phyloP scores from a whole-genome alignment of 2,113 vertebrate species.

The Dinomys branickii region DNA sequence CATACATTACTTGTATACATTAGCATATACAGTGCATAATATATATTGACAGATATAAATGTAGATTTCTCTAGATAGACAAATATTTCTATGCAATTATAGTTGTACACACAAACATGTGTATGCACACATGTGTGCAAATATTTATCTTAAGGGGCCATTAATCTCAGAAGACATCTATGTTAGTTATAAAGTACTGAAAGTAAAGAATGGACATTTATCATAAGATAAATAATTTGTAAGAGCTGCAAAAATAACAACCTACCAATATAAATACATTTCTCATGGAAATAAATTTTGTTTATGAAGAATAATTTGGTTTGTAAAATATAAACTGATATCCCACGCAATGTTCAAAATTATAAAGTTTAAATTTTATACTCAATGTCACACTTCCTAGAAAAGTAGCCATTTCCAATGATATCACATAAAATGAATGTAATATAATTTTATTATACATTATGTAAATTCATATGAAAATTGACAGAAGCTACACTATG shows the following conservation, averaged over 20 bases:
- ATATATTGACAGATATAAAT: not conserved
- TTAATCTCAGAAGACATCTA: not conserved
- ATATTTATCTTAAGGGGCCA: not conserved
- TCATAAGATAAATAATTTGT: slow-evolving; percentile 24
- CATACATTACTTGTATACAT: not conserved
- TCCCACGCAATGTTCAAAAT: not conserved
- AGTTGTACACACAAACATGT: not conserved
- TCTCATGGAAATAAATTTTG: not conserved
- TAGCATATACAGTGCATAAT: not conserved
- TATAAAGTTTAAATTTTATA: slow-evolving; percentile 47
- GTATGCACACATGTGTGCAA: not conserved
- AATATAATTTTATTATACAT: slow-evolving; percentile 36
- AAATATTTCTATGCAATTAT: not conserved
- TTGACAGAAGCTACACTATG: not conserved
- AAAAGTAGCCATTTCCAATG: slow-evolving; percentile 26
- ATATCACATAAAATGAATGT: slow-evolving; percentile 29
- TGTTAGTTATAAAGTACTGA: slow-evolving; percentile 2
- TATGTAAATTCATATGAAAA: slow-evolving; percentile 13
- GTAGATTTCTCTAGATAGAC: not conserved
- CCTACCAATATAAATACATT: not conserved
- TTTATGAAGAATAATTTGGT: not conserved
- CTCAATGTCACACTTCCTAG: not conserved
- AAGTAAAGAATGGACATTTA: not conserved
- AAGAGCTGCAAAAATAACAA: not conserved
- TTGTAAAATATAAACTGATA: slow-evolving; percentile 45